Evolutionary conservation across 2,113 vertebrate genomes (phyloP).

Genomic region (Anas platyrhynchos): DNA sequence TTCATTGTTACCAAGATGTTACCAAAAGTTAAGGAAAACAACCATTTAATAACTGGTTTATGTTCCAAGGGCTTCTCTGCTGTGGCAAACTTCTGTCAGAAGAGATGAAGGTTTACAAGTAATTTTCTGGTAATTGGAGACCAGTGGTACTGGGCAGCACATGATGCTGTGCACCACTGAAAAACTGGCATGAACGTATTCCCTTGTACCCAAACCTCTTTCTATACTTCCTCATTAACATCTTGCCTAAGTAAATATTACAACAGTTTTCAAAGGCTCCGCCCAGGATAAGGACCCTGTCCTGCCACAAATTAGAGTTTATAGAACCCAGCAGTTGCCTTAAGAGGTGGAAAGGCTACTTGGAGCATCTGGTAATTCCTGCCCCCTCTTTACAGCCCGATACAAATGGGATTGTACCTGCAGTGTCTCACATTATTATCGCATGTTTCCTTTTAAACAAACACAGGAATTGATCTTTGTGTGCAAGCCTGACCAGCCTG

Average conservation of each 20-base stretch:
- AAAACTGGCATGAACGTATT: neutral
- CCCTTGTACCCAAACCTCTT: neutral
- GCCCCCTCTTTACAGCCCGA: neutral
- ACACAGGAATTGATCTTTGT: neutral
- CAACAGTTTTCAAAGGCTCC: neutral
- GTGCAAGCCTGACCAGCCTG: rapidly evolving
- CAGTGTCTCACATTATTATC: neutral
- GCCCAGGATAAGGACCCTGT: neutral
- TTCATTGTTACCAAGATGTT: neutral
- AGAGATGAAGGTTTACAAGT: neutral
- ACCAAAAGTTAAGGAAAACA: neutral
- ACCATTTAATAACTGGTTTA: neutral
- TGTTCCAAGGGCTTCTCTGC: neutral
- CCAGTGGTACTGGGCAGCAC: neutral
- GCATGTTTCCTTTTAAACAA: neutral
- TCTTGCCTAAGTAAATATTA: neutral
- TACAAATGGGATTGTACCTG: neutral
- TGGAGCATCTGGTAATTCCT: neutral
- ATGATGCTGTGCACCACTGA: neutral
- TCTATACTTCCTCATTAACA: neutral
- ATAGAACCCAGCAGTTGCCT: neutral
- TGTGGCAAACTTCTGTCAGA: neutral
- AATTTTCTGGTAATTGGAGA: neutral
- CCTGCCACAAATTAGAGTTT: neutral
- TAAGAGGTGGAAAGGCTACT: neutral